phyloP scores from a whole-genome alignment of 2,113 vertebrate species.

The Acinonyx jubatus region DNA sequence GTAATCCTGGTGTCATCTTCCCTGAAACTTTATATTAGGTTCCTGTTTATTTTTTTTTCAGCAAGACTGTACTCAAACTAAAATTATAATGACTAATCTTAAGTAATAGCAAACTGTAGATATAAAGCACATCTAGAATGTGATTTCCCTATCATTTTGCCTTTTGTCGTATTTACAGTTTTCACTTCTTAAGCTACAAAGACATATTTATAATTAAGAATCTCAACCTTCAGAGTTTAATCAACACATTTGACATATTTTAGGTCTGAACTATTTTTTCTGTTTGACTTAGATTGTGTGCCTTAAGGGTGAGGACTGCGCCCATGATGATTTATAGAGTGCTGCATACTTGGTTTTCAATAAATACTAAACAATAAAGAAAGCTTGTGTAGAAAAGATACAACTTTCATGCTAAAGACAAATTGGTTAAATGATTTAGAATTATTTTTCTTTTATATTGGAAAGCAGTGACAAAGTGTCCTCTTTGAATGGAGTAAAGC shows the following conservation, averaged over 20 bases:
- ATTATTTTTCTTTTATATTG: slow-evolving; percentile 14
- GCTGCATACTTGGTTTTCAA: slow-evolving; percentile 46
- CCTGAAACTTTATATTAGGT: neutral
- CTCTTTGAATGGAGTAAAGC: neutral
- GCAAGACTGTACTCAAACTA: neutral
- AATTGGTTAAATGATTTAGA: slow-evolving; percentile 52
- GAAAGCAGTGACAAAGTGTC: slow-evolving; percentile 39
- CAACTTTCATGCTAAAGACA: neutral
- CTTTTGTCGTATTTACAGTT: slow-evolving; percentile 32
- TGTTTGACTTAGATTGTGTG: slow-evolving; percentile 37
- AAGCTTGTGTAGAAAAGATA: slow-evolving; percentile 50
- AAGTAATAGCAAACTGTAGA: neutral
- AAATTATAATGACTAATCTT: neutral
- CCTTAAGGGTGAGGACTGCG: slow-evolving; percentile 16
- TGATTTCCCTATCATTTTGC: neutral
- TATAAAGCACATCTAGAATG: neutral
- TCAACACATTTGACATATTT: slow-evolving; percentile 64
- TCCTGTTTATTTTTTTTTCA: neutral
- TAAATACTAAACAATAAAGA: slow-evolving; percentile 70
- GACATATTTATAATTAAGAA: slow-evolving; percentile 61
- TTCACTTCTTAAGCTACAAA: slow-evolving; percentile 5
- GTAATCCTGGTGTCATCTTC: neutral
- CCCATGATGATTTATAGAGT: slow-evolving; percentile 53
- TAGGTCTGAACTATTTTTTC: slow-evolving; percentile 51
- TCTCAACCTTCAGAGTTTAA: slow-evolving; percentile 53